Base-by-base conservation (phyloP, 2,113 vertebrate genomes). In the Genyomyrus donnyi region DNA sequence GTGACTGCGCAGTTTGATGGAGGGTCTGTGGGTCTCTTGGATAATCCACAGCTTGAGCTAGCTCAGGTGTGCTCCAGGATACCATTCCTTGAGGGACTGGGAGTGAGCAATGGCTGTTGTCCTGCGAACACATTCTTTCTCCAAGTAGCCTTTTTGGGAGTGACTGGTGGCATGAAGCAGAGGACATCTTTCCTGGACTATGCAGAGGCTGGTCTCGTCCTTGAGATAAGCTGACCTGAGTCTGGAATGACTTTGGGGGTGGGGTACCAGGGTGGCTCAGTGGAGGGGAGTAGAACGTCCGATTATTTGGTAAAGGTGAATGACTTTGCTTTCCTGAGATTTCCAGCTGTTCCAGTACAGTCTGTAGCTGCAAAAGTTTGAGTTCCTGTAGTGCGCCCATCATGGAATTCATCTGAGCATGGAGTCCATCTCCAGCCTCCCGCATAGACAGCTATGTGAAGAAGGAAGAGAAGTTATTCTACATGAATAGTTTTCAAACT, bases 361-460 rank as follows among this genome's bases (percentile, higher is more conserved):
- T 97, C 95, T 99, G 98, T 3, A 99, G 97, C 94, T 99, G 98
- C 11, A 99, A 97, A 39, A 99, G 96, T 93, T 99, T 99, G 93
- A 99, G 96, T 95, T 99, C 98, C 94, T 99, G 98, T 70, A 99
- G 96, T 0, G 98, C 98, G 0, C 98, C 98, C 98, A 99, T 99
- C 98, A 99, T 99, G 92, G 96, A 97, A 94, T 97, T 98, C 98
- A 99, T 99, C 97, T 99, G 98, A 91, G 96, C 96, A 24, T 99
- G 98, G 92, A 99, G 96, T 90, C 97, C 98, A 95, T 99, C 98
- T 0, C 98, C 98, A 7, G 98, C 97, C 94, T 98, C 98, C 93
- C 97, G 98, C 98, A 99, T 99, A 91, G 97, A 99, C 2, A 98
- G 91, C 94, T 95, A 91, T 27, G 91, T 88, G 49, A 24, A 4